These are phyloP conservation scores for Amyelois transitella DNA, from an alignment of 1,140 invertebrate species.

Conservation along the genomic window DNA sequence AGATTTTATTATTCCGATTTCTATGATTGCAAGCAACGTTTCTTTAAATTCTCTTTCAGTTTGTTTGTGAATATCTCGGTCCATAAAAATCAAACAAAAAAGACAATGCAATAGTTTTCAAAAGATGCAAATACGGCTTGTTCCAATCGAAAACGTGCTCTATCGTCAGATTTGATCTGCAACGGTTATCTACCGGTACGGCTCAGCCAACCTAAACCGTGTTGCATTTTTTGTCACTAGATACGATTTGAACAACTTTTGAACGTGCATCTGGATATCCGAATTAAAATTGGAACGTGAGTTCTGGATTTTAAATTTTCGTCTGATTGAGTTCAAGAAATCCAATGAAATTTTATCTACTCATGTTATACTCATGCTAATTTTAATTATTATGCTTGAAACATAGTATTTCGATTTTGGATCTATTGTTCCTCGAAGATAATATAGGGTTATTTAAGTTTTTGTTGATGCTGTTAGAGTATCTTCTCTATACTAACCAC, in stretches of 20 bases:
- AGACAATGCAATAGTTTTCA: neutral
- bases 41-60: neutral
- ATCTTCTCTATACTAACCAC: too few relatives aligned
- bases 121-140: neutral
- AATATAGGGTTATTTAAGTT: too few relatives aligned
- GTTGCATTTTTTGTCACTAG: neutral
- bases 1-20: too few relatives aligned
- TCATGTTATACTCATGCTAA: too few relatives aligned
- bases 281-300: neutral
- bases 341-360: too few relatives aligned
- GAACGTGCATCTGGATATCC: neutral
- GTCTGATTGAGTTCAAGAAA: too few relatives aligned
- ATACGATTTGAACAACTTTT: neutral
- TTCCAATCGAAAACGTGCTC: conserved; percentile 2
- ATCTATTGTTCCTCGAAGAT: too few relatives aligned
- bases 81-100: neutral
- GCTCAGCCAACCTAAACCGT: neutral
- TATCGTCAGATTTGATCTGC: conserved; percentile 5
- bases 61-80: neutral
- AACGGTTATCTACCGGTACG: neutral
- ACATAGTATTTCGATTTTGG: too few relatives aligned
- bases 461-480: too few relatives aligned
- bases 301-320: neutral
- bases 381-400: too few relatives aligned
- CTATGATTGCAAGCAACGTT: neutral